phyloP scores from a whole-genome alignment of 2,113 vertebrate species.

The Pseudorhombus dupliciocellatus region DNA sequence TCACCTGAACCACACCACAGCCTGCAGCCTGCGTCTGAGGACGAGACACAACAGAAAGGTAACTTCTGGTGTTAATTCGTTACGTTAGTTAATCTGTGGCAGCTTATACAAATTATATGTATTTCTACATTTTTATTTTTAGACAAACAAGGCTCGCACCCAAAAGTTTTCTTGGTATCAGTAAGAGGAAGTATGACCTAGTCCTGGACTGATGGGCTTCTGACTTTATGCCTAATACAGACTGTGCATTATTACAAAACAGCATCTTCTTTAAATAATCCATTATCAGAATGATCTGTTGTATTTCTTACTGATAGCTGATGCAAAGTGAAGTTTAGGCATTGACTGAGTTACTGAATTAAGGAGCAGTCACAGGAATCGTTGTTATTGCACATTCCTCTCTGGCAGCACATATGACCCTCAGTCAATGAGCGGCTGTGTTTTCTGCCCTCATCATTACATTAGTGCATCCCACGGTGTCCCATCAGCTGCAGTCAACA shows the following conservation, averaged over 20 bases:
- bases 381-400: constrained; percentile 51
- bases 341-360: neutral
- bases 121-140: neutral
- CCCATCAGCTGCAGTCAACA: constrained; percentile 22
- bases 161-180: neutral
- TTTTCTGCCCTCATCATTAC: constrained; percentile 27
- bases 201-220: neutral
- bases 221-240: neutral
- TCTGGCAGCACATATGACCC: constrained; percentile 10
- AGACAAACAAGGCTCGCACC: neutral
- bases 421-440: constrained; percentile 35
- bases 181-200: neutral
- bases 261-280: neutral
- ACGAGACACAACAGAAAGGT: constrained; percentile 51
- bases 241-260: neutral
- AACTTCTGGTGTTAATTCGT: constrained; percentile 13
- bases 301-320: neutral
- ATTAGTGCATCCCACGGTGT: constrained; percentile 15
- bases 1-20: neutral
- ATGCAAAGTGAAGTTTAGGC: neutral
- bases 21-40: constrained; percentile 35
- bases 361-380: constrained; percentile 20
- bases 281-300: neutral
- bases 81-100: neutral
- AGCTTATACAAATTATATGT: neutral